Percentiles rank a stretch among this genome's conserved stretches.
Conservation (phyloP, 2,113 vertebrate species). For the Paramisgurnus dabryanus region DNA sequence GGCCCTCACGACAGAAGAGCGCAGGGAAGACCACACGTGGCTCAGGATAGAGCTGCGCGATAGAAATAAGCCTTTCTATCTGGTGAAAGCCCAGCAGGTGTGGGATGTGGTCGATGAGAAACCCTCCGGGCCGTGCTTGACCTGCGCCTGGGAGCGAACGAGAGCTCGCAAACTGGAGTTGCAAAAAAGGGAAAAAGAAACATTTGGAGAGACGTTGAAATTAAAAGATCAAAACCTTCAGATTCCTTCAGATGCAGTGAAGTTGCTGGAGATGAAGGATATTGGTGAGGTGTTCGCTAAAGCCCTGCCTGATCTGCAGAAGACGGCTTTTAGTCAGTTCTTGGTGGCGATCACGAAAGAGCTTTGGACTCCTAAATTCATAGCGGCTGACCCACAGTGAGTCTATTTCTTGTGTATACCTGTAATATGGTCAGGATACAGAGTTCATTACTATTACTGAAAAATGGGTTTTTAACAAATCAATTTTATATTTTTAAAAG, state of each 20-base stretch:
- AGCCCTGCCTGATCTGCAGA: slow-evolving; percentile 47
- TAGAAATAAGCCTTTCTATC: slow-evolving; percentile 45
- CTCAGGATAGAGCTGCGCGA: slow-evolving; percentile 40
- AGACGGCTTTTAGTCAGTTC: slow-evolving; percentile 53
- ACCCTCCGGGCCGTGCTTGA: slow-evolving; percentile 51
- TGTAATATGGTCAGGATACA: too few species aligned
- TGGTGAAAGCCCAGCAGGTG: slow-evolving; percentile 48
- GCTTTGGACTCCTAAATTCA: slow-evolving; percentile 16
- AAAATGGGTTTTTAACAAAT: too few species aligned
- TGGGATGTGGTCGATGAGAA: slow-evolving; percentile 47
- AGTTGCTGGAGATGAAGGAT: slow-evolving; percentile 36
- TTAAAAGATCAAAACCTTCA: neutral
- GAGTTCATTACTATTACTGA: too few species aligned
- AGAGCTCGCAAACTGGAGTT: slow-evolving; percentile 46
- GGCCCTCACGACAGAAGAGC: slow-evolving; percentile 48
- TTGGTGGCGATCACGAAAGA: slow-evolving; percentile 46
- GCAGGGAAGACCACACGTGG: slow-evolving; percentile 51
- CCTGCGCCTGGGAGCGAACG: slow-evolving; percentile 60
- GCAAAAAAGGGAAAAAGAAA: slow-evolving; percentile 43
- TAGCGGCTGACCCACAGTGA: slow-evolving; percentile 38
- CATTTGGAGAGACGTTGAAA: neutral
- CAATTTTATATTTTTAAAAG: too few species aligned
- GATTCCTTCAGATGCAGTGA: neutral
- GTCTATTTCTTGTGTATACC: slow-evolving; percentile 19
- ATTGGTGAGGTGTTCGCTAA: slow-evolving; percentile 30